Evolutionary conservation across 2,888 invertebrate genomes (phyloP).

Genomic region (Phorcus lineatus): DNA sequence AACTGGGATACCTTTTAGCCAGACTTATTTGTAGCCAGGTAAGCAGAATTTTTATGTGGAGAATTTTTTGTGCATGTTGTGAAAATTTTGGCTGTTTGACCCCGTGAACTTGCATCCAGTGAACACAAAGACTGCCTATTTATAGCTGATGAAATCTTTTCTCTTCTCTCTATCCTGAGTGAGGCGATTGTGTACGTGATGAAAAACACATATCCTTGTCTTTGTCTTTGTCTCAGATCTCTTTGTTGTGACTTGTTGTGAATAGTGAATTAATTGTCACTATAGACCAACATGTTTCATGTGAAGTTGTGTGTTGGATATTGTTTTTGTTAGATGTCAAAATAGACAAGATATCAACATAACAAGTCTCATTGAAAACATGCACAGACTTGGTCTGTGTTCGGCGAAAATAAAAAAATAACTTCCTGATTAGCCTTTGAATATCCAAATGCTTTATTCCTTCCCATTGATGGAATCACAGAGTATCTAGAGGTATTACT

Average conservation of each 20-base stretch:
- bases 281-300: not conserved
- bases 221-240: not conserved
- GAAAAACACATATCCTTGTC: not conserved
- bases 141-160: not conserved
- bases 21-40: too few species aligned
- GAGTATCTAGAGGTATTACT: too few species aligned
- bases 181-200: not conserved
- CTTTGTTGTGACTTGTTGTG: not conserved
- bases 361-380: too few species aligned
- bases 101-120: not conserved
- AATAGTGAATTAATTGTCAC: not conserved
- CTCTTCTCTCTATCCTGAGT: not conserved
- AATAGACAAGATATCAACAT: too few species aligned
- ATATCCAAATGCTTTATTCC: too few species aligned
- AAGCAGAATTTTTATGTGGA: not conserved
- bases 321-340: too few species aligned
- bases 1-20: too few species aligned
- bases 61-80: not conserved
- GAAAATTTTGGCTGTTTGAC: not conserved
- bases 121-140: slow-evolving; percentile 3
- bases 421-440: too few species aligned
- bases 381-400: too few species aligned
- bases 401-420: too few species aligned
- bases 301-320: not conserved
- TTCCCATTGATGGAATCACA: too few species aligned